These are phyloP conservation scores for Patella ulyssiponensis DNA, from an alignment of 2,888 invertebrate species.

Conservation along the genomic window DNA sequence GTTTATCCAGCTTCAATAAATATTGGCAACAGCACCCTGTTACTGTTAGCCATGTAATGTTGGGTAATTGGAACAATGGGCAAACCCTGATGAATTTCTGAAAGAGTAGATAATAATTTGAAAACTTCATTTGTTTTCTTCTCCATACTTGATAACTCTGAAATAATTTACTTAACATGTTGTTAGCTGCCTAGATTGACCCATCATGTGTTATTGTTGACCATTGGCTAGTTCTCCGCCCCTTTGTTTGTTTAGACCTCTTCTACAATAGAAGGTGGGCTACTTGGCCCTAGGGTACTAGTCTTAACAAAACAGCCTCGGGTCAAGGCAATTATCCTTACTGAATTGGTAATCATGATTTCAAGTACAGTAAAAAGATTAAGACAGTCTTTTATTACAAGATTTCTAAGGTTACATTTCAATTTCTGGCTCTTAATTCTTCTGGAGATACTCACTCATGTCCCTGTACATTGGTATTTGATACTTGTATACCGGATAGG, in stretches of 20 bases:
- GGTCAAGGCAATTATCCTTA: background rate
- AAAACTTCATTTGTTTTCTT: background rate
- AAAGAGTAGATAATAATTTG: conserved; percentile 7
- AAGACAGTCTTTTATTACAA: background rate
- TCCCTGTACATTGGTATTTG: no score
- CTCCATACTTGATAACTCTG: background rate
- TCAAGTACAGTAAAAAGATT: conserved; percentile 1
- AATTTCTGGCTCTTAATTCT: background rate
- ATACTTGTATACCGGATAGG: no score
- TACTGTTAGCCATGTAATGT: no score
- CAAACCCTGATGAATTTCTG: background rate
- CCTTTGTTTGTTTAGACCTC: conserved; percentile 5
- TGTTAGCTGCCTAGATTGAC: background rate
- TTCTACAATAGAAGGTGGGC: background rate
- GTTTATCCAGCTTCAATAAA: conserved; percentile 2
- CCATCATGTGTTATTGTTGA: conserved; percentile 12
- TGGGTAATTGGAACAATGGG: no score
- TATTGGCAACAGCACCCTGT: background rate
- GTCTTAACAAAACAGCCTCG: conserved; percentile 6
- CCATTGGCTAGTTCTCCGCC: background rate
- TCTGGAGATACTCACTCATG: no score
- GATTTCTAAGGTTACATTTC: conserved; percentile 4
- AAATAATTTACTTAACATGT: conserved; percentile 1
- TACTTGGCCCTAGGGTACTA: conserved; percentile 8
- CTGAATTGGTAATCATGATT: conserved; percentile 11